Conservation (phyloP, 2,888 invertebrate species). For the Agonopterix subpropinquella region DNA sequence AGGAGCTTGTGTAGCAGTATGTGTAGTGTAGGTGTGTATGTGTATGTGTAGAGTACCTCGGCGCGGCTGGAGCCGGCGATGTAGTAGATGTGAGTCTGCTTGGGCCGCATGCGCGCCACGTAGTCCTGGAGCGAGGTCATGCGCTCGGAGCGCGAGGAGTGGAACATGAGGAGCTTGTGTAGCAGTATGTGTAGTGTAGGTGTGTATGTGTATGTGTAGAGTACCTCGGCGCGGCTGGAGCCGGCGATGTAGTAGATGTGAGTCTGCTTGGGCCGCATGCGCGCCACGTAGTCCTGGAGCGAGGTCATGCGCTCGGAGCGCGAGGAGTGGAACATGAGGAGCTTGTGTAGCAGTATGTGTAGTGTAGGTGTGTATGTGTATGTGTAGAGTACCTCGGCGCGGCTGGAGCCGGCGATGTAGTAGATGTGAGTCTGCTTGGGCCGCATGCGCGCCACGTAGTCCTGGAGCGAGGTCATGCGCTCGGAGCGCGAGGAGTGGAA, state of each 20-base stretch:
- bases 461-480: slow-evolving; percentile 82
- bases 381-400: slow-evolving; percentile 77
- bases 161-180: slow-evolving; percentile 94
- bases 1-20: slow-evolving; percentile 88
- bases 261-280: slow-evolving; percentile 97
- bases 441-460: slow-evolving; percentile 97
- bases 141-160: slow-evolving; percentile 80
- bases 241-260: slow-evolving; percentile 98
- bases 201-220: not conserved
- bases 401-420: slow-evolving; percentile 94
- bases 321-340: slow-evolving; percentile 93
- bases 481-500: slow-evolving; percentile 87
- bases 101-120: slow-evolving; percentile 95
- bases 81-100: slow-evolving; percentile 96
- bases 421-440: slow-evolving; percentile 95
- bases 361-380: not conserved
- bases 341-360: slow-evolving; percentile 77
- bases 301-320: slow-evolving; percentile 77
- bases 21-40: too few relatives aligned
- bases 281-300: slow-evolving; percentile 90
- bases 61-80: slow-evolving; percentile 92
- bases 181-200: too few relatives aligned
- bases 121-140: slow-evolving; percentile 90
- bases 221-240: slow-evolving; percentile 84
- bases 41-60: slow-evolving; percentile 67